These are phyloP conservation scores for Sisor rabdophorus DNA, from an alignment of 2,113 vertebrate genomes.

Conservation along the genomic window DNA sequence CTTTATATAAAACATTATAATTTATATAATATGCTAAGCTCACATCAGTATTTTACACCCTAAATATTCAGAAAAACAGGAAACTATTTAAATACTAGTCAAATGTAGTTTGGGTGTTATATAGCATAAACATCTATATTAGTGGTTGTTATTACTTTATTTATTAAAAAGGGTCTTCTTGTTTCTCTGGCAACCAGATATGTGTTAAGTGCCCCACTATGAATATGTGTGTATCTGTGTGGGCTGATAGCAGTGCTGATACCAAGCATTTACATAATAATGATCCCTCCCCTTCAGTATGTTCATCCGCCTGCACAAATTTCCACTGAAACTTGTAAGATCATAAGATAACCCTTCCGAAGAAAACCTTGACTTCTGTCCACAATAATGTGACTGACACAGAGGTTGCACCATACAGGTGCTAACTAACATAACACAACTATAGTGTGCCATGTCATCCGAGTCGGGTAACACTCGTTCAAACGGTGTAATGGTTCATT, in stretches of 20 bases:
- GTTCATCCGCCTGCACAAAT: background rate
- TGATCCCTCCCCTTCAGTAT: conserved; percentile 14
- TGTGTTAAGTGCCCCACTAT: conserved; percentile 26
- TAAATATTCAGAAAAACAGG: too few relatives aligned
- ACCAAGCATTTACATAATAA: conserved; percentile 35
- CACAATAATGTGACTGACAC: background rate
- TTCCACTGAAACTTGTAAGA: background rate
- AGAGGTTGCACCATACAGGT: background rate
- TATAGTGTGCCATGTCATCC: conserved; percentile 18
- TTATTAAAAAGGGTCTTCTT: conserved; percentile 6
- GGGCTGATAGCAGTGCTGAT: conserved; percentile 29
- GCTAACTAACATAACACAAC: background rate
- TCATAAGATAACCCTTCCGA: background rate
- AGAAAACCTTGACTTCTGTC: background rate
- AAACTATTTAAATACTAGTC: background rate
- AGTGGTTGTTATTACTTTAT: background rate
- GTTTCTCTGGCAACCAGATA: conserved; percentile 46
- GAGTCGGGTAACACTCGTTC: conserved; percentile 23
- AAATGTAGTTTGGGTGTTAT: background rate
- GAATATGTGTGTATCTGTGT: conserved; percentile 42
- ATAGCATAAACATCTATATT: background rate
- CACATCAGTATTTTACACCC: background rate
- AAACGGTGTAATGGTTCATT: conserved; percentile 27
- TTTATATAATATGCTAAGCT: background rate
- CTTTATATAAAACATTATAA: background rate